Evolutionary conservation across 2,888 invertebrate species (phyloP).

Genomic region (Gordius sp.): DNA sequence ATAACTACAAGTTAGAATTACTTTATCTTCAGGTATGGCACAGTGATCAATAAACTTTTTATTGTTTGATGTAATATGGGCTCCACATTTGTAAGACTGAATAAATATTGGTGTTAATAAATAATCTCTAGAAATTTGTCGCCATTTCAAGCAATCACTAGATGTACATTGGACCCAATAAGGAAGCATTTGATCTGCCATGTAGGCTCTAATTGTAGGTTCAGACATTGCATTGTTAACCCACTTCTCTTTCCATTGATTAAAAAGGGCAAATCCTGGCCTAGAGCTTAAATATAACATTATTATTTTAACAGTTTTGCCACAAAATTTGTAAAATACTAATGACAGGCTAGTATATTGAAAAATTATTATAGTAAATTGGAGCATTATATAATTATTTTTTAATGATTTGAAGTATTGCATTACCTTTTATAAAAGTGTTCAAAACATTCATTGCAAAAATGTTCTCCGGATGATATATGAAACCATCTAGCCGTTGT

Average conservation of each 20-base stretch:
- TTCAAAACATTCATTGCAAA: conserved; percentile 31
- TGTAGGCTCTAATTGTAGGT: conserved; percentile 25
- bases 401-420: too few relatives aligned
- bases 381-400: not conserved
- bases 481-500: conserved; percentile 30
- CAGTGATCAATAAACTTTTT: not conserved
- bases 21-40: not conserved
- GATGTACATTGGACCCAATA: conserved; percentile 29
- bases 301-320: not conserved
- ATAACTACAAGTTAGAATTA: not conserved
- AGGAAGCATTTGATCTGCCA: conserved; percentile 27
- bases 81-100: not conserved
- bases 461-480: conserved; percentile 29
- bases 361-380: conserved; percentile 11
- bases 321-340: not conserved
- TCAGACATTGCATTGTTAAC: conserved; percentile 25
- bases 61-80: not conserved
- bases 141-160: conserved; percentile 27
- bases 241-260: conserved; percentile 27
- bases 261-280: conserved; percentile 20
- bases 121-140: conserved; percentile 23
- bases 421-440: conserved; percentile 26
- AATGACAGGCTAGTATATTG: conserved; percentile 10
- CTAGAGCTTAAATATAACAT: conserved; percentile 1
- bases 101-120: conserved; percentile 13